Conservation (phyloP, 1,140 invertebrate species). For the Anadara kagoshimensis region DNA sequence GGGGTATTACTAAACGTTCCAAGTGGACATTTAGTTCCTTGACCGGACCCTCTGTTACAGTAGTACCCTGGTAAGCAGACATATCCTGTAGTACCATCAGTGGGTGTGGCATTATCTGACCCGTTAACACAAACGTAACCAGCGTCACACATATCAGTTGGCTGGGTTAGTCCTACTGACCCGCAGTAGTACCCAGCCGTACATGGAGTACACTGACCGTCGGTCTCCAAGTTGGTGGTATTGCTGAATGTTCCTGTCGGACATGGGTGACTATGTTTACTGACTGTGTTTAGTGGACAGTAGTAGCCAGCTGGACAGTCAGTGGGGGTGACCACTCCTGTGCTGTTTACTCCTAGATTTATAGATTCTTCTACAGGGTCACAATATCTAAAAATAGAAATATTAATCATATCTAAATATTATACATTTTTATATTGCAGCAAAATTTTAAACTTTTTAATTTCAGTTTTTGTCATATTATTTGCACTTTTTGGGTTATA, state of each 20-base stretch:
- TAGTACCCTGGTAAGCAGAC: slow-evolving; percentile 63
- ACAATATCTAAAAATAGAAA: slow-evolving; percentile 63
- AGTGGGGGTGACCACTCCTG: slow-evolving; percentile 63
- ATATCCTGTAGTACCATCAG: slow-evolving; percentile 61
- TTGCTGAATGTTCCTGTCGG: slow-evolving; percentile 66
- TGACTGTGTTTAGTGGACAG: slow-evolving; percentile 61
- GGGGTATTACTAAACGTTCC: slow-evolving; percentile 61
- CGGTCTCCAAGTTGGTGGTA: slow-evolving; percentile 53
- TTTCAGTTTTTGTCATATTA: too few species aligned
- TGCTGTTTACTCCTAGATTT: slow-evolving; percentile 46
- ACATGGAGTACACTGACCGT: slow-evolving; percentile 58
- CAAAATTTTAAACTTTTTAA: too few species aligned
- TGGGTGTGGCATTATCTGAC: slow-evolving; percentile 56
- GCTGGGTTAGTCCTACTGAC: slow-evolving; percentile 58
- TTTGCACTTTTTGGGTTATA: too few species aligned
- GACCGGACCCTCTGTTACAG: slow-evolving; percentile 62
- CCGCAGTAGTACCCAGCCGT: slow-evolving; percentile 59
- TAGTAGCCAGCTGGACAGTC: slow-evolving; percentile 67
- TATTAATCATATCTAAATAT: not conserved
- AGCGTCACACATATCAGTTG: slow-evolving; percentile 58
- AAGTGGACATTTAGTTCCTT: slow-evolving; percentile 64
- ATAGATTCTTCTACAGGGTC: slow-evolving; percentile 64
- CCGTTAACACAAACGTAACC: slow-evolving; percentile 66
- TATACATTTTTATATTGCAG: too few species aligned
- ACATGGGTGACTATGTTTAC: slow-evolving; percentile 58